Base-by-base conservation (phyloP, 2,888 invertebrate species). In the Tenthredo notha region DNA sequence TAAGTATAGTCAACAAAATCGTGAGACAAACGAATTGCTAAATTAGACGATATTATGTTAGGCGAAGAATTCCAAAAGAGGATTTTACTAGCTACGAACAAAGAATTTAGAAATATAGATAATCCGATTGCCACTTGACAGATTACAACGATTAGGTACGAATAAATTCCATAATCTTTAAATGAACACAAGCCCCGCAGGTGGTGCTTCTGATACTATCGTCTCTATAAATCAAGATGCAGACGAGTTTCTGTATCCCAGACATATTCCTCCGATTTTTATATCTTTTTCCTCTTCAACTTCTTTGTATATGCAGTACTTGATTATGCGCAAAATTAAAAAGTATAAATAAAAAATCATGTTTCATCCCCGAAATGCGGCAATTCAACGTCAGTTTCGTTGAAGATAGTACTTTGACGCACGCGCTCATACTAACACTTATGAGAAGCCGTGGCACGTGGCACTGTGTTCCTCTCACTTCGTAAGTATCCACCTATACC, bases 381-480 rank as follows among this genome's bases (percentile, higher is more conserved):
- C 15, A 67, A 67, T 67, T 12, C 33, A 18, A 33, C 67, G 15
- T 33, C 67, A 33, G 33, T 33, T 33, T 25, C 67, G 33, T 67
- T 18, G 29, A 18, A 33, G 10, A 67, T 25, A 67, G 67, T 18
- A 67, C 15, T 29, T 29, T 67, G 67, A 67, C 67, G 67, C 67
- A 67, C 67, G 67, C 67, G 67, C 67, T 47, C 47, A 7, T 12
- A 67, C 67, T 6, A 67, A 67, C 67, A 67, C 67, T 67, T 18
- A 33, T 7, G 33, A 33, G 33, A 25, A 67, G 12, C 67, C 67
- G 67, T 67, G 74, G 74, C 74, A 74, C 74, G 74, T 74, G 74
- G 74, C 74, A 40, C 74, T 21, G 25, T 43, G 43, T 74, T 74
- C 74, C 74, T 74, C 74, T 74, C 74, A 74, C 74, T 74, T 74